Evolutionary conservation across 2,113 vertebrate genomes (phyloP), one percentile per base, ranked within the genome.

Genomic region (Oenanthe oenanthe): DNA sequence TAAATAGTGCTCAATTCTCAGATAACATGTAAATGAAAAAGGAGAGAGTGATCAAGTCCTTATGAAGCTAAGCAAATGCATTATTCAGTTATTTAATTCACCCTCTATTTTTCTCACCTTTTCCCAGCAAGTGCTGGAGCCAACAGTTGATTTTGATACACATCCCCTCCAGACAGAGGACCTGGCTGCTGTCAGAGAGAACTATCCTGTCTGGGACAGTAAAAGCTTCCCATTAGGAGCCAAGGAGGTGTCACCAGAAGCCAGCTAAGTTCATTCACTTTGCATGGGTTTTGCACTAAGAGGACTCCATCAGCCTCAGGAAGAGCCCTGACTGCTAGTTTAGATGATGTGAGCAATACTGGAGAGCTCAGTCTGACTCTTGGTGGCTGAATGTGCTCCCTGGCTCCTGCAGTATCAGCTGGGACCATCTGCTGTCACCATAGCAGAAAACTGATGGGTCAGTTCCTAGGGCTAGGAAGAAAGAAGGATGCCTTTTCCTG

Each of bases 1-100:
- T 83, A 96, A 96, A 93, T 56, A 90, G 21, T 6, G n/a, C 36
- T 85, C 3, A 15, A 57, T 80, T 94, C 92, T 92, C 89, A 77
- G 57, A 51, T 1, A 45, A 77, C 16, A 24, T 22, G 36, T 21
- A 50, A 91, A 73, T 45, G n/a, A 29, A 80, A 71, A 91, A 83
- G 26, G 45, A 91, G 38, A 74, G 13, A 32, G 29, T 7, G 67
- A 94, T 66, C 24, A 66, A 70, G 54, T 51, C 79, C 60, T 79
- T 29, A 31, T 0, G 3, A 87, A 85, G 70, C 16, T 56, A 82
- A 89, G 43, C 14, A 76, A 88, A 94, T 74, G 38, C 43, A 77
- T 85, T 92, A 74, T 83, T 92, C 67, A 57, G 25, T 57, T 76
- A 29, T 76, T 89, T 88, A 88, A 48, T 90, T 83, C 82, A 88